A percentile compares a stretch with the other conserved stretches of the same genome.
phyloP scores from a whole-genome alignment of 2,797 vertebrate species.

The Microctenopoma stevenorrisi region DNA sequence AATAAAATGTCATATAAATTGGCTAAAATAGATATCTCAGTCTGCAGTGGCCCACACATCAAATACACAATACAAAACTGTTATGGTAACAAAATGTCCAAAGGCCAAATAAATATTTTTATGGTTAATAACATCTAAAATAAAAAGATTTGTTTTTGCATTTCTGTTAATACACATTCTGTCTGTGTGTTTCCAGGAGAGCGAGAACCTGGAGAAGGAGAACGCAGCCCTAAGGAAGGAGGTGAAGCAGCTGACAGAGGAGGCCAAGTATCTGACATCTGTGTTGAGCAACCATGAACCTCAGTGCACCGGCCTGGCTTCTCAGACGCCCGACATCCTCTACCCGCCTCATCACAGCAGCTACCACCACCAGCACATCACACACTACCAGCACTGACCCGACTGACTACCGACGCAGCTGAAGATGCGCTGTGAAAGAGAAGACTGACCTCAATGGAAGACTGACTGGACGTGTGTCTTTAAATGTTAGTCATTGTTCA shows the following conservation, averaged over 20 bases:
- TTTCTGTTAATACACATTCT: not conserved
- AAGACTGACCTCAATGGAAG: slow-evolving; percentile 70
- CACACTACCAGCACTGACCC: slow-evolving; percentile 92
- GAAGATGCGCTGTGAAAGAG: slow-evolving; percentile 45
- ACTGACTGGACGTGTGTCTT: slow-evolving; percentile 50
- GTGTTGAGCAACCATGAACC: slow-evolving; percentile 94
- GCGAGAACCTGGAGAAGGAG: slow-evolving; percentile 94
- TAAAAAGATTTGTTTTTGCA: not conserved
- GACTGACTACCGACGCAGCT: slow-evolving; percentile 21
- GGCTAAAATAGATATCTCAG: too few relatives aligned
- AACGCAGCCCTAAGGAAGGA: slow-evolving; percentile 93
- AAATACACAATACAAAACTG: not conserved
- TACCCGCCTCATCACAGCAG: slow-evolving; percentile 85
- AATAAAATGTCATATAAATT: not conserved
- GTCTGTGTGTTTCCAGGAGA: slow-evolving; percentile 86
- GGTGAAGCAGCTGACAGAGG: slow-evolving; percentile 93
- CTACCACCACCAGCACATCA: slow-evolving; percentile 91
- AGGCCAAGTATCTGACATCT: slow-evolving; percentile 91
- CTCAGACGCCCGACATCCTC: slow-evolving; percentile 85
- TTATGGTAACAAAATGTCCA: not conserved
- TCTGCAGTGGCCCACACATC: not conserved
- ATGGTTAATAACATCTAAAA: not conserved
- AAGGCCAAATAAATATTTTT: not conserved
- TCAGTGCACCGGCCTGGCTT: slow-evolving; percentile 86
- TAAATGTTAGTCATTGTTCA: slow-evolving; percentile 26